Evolutionary conservation across 2,888 invertebrate genomes (phyloP), one percentile per base, ranked within the genome.

Genomic region (Malthinus seriepunctatus): DNA sequence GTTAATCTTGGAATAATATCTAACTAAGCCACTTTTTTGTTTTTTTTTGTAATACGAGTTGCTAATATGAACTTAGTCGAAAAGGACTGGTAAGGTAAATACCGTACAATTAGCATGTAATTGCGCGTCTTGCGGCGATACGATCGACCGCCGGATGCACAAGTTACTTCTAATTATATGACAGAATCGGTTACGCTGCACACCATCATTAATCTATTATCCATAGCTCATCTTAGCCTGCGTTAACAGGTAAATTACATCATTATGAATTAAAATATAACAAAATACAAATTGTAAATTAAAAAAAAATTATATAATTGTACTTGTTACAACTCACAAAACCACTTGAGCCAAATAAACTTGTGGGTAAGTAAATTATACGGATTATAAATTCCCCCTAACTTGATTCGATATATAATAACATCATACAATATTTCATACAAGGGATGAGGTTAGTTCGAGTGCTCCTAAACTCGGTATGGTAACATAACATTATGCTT

Each of bases 361-460:
- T 56, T 55, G 60, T 48, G 52, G 55, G 56, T 62, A 62, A 63
- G 66, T 50, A 63, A 64, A 67, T 67, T 67, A 66, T 64, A 63
- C 65, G 66, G 65, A 67, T 67, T 67, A 67, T 67, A 67, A 67
- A 67, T 65, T 66, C 67, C 67, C 67, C 67, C 60, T 23, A 61
- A 52, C 56, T 54, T 44, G 47, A 61, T 42, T 23, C 15, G 39
- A 42, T 42, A 42, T 63, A 64, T 63, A 57, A 65, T 63, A 61
- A 67, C 58, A 58, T 66, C 62, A 67, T 62, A 62, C 63, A 62
- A 63, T 64, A 64, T 66, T 66, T 65, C 56, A 55, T 58, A 60
- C 44, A 51, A 44, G 53, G 63, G 54, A 50, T 53, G 42, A 53
- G 42, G 51, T 42, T 42, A 42, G 39, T 15, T 42, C 10, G 39